Evolutionary conservation across 2,113 vertebrate genomes (phyloP).

Genomic region (Eleginops maclovinus): DNA sequence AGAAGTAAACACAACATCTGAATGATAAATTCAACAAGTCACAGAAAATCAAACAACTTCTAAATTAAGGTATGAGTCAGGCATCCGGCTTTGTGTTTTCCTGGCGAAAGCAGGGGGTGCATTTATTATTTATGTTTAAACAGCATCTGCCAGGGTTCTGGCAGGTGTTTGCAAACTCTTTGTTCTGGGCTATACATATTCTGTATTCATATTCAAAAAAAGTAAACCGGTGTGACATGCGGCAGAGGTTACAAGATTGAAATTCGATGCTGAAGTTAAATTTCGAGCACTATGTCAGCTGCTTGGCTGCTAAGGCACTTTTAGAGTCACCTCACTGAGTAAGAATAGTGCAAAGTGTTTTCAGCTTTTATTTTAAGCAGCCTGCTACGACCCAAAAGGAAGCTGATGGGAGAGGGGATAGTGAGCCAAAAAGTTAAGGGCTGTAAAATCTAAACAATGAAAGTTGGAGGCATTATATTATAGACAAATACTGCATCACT

Average conservation of each 20-base stretch:
- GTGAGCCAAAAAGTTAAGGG: too few species aligned
- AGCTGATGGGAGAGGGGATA: not conserved
- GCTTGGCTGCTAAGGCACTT: too few species aligned
- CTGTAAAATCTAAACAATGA: not conserved
- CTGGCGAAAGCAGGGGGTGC: not conserved
- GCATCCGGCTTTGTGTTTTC: not conserved
- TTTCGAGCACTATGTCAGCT: not conserved
- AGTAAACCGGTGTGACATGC: not conserved
- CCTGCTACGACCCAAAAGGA: not conserved
- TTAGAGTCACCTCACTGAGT: too few species aligned
- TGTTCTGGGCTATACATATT: not conserved
- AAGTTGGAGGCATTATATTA: not conserved
- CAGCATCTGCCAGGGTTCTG: not conserved
- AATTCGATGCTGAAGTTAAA: not conserved
- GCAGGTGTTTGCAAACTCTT: not conserved
- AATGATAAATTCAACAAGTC: conserved; percentile 31
- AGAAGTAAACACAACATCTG: conserved; percentile 29
- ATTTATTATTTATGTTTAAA: not conserved
- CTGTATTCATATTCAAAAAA: not conserved
- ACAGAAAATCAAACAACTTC: conserved; percentile 24
- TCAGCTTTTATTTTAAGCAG: too few species aligned
- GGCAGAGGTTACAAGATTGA: too few species aligned
- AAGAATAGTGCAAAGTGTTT: not conserved
- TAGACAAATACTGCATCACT: not conserved
- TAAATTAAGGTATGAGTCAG: not conserved